These are phyloP conservation scores for Trissolcus japonicus DNA, from an alignment of 2,888 invertebrate genomes.

Conservation along the genomic window DNA sequence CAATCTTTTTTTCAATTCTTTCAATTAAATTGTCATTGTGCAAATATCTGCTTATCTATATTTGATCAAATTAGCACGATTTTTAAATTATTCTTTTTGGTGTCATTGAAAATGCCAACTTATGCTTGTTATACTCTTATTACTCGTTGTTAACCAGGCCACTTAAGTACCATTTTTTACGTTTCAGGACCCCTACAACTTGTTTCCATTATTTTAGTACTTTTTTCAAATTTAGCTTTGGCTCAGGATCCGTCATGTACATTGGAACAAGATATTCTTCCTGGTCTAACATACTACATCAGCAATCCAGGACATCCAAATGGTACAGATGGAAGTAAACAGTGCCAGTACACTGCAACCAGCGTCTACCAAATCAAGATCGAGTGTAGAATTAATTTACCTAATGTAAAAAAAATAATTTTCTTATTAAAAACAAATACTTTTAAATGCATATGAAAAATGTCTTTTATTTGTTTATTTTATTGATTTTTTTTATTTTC, in stretches of 20 bases:
- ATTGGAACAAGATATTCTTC: conserved; percentile 73
- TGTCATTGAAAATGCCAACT: background rate
- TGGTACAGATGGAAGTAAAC: conserved; percentile 70
- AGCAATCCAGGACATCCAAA: conserved; percentile 78
- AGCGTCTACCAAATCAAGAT: conserved; percentile 71
- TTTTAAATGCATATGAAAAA: background rate
- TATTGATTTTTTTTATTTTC: background rate
- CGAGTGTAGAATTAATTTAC: conserved; percentile 77
- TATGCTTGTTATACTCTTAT: background rate
- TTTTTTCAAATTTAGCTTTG: background rate
- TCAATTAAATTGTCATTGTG: no score
- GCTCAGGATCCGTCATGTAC: conserved; percentile 76
- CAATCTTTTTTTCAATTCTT: no score
- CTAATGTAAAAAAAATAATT: conserved; percentile 73
- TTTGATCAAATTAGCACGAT: no score
- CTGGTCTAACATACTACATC: conserved; percentile 75
- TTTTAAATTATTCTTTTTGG: background rate
- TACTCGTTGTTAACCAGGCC: background rate
- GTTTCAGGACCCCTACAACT: background rate
- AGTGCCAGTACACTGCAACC: conserved; percentile 79
- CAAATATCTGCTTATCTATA: no score
- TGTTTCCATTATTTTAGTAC: background rate
- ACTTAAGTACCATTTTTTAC: background rate
- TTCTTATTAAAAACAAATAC: background rate
- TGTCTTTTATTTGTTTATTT: background rate